Percentiles rank a stretch among this genome's conserved stretches.
phyloP scores from a whole-genome alignment of 1,140 invertebrate species.

The Drosophila pruinosa region DNA sequence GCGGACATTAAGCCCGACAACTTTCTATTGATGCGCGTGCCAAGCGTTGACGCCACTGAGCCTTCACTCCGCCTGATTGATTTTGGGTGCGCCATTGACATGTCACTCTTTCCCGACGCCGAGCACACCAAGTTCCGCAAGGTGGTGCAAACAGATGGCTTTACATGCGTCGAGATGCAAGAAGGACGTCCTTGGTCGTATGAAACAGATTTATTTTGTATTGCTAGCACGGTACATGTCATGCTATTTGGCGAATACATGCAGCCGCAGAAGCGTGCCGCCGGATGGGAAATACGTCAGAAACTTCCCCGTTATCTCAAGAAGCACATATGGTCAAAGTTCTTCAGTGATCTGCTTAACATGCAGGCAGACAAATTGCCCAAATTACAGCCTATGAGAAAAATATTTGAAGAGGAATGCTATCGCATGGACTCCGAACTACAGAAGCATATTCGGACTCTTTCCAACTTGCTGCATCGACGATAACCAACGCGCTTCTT shows the following conservation, averaged over 20 bases:
- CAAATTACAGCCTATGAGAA: slow-evolving; percentile 86
- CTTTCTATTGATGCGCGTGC: slow-evolving; percentile 89
- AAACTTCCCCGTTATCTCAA: slow-evolving; percentile 84
- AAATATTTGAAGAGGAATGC: slow-evolving; percentile 86
- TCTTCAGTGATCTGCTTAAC: slow-evolving; percentile 87
- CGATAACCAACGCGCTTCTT: too few species aligned
- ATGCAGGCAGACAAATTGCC: slow-evolving; percentile 87
- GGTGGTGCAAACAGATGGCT: slow-evolving; percentile 87
- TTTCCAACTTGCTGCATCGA: slow-evolving; percentile 78
- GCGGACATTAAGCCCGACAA: slow-evolving; percentile 99
- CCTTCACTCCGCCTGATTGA: slow-evolving; percentile 92
- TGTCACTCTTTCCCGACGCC: slow-evolving; percentile 92
- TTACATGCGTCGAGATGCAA: slow-evolving; percentile 94
- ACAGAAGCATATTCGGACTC: slow-evolving; percentile 79
- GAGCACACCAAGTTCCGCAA: slow-evolving; percentile 90
- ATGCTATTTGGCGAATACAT: slow-evolving; percentile 95
- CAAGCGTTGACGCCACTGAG: slow-evolving; percentile 60
- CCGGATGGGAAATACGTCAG: slow-evolving; percentile 85
- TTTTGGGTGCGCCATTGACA: slow-evolving; percentile 95
- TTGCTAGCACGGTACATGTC: slow-evolving; percentile 94
- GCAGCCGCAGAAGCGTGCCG: slow-evolving; percentile 84
- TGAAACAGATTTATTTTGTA: slow-evolving; percentile 95
- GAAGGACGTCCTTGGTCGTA: slow-evolving; percentile 95
- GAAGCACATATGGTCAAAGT: slow-evolving; percentile 87
- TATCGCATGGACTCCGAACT: slow-evolving; percentile 83